Evolutionary conservation across 2,797 vertebrate genomes (phyloP).

Genomic region (Tokudaia muenninki): DNA sequence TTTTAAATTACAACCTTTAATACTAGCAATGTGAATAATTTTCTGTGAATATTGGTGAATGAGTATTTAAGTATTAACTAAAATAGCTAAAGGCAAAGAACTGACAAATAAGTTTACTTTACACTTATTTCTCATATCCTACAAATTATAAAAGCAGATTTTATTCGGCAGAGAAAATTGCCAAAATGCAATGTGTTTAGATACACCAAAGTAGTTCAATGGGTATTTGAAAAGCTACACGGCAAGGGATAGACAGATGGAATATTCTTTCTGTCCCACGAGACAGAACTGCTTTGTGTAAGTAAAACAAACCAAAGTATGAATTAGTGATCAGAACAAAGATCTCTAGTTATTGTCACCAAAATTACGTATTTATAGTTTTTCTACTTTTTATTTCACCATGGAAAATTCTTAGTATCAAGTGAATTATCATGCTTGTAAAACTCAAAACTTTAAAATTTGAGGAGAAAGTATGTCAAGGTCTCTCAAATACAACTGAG

Average conservation of each 20-base stretch:
- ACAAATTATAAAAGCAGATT: constrained; percentile 6
- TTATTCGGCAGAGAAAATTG: not conserved
- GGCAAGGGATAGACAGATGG: too few species aligned
- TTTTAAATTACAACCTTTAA: not conserved
- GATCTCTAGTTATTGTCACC: not conserved
- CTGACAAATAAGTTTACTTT: not conserved
- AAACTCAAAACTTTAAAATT: not conserved
- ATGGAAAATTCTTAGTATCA: not conserved
- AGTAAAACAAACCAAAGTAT: not conserved
- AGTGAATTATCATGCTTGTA: not conserved
- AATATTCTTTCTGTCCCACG: not conserved
- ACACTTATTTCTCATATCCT: not conserved
- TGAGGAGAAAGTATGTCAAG: not conserved
- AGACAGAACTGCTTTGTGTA: not conserved
- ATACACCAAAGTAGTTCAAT: not conserved
- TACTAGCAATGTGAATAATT: not conserved
- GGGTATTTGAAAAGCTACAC: not conserved
- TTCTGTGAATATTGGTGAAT: not conserved
- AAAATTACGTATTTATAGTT: not conserved
- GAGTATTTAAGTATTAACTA: not conserved
- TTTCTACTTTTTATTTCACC: not conserved
- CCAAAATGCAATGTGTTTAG: not conserved
- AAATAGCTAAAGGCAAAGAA: not conserved
- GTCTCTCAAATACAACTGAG: not conserved
- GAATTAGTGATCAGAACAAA: not conserved